Evolutionary conservation across 2,888 invertebrate species (phyloP), one percentile per base, ranked within the genome.

Genomic region (Atrina japonica): DNA sequence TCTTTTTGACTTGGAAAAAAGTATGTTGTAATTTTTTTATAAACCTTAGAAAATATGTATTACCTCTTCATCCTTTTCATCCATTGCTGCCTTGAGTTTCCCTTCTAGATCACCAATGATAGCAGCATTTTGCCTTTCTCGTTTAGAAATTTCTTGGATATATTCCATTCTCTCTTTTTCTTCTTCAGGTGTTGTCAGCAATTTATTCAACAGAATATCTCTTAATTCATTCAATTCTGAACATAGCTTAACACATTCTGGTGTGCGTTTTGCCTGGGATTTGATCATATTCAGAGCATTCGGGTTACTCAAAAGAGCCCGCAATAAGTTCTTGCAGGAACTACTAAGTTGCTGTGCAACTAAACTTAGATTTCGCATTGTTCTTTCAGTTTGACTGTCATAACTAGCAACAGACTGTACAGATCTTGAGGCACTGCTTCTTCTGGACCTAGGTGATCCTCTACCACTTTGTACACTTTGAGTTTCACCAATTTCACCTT

Each of bases 101-200:
- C 76, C 74, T 58, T 89, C 90, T 23, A 90, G 76, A 65, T 88
- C 89, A 6, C 86, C 84, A 70, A 90, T 91, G n/a, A 88, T 72
- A 9, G 77, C 83, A 50, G 86, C 86, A 75, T 90, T 89, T 35
- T 87, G 83, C 53, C 87, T 73, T 63, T 89, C 89, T 64, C 89
- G 74, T 64, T 87, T 81, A 3, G 87, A 80, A 27, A 90, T 83
- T 64, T 90, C 86, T 50, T 83, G 80, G 23, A 90, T 82, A 73
- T 89, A 90, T 25, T 82, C 82, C 72, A 84, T 83, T 60, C 87
- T 83, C 67, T 90, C 90, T 29, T 78, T 80, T 60, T 90, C 88
- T 76, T 91, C 91, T 41, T 86, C 82, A 5, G 91, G 90, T 2
- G 89, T 90, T 23, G 89, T 89, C 67, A 91, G 82, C 53, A 91